A percentile compares a stretch with the other conserved stretches of the same genome.
Conservation (phyloP, 2,113 vertebrate species). For the Sclerurus mexicanus region DNA sequence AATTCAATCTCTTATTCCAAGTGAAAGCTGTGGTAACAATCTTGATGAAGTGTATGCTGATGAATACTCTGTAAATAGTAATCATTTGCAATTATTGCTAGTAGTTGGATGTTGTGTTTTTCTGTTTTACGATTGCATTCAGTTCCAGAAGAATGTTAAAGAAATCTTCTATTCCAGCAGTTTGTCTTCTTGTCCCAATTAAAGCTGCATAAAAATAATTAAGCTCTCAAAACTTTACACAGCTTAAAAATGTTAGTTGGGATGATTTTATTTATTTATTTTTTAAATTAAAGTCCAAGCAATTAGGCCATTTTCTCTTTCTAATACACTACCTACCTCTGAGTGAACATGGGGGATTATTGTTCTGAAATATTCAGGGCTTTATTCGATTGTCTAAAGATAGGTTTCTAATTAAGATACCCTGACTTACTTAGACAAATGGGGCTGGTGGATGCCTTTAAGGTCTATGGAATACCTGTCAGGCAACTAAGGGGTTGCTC, state of each 20-base stretch:
- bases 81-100: slow-evolving; percentile 38
- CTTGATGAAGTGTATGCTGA: slow-evolving; percentile 26
- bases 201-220: neutral
- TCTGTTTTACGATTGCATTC: neutral
- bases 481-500: neutral
- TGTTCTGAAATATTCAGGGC: neutral
- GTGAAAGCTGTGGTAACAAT: slow-evolving; percentile 21
- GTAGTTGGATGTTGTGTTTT: neutral
- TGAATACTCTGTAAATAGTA: slow-evolving; percentile 50
- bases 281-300: neutral
- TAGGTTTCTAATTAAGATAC: neutral
- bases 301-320: neutral
- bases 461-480: neutral
- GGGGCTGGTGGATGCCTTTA: neutral
- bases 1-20: slow-evolving; percentile 17
- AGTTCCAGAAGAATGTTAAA: neutral
- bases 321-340: neutral
- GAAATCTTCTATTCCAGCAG: neutral
- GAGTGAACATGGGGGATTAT: neutral
- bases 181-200: neutral
- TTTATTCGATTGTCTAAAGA: neutral
- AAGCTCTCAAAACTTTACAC: neutral
- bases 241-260: neutral
- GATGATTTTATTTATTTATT: neutral
- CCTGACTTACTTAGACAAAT: neutral